Base-by-base conservation (phyloP, 2,888 invertebrate species). In the Epistrophe grossulariae region DNA sequence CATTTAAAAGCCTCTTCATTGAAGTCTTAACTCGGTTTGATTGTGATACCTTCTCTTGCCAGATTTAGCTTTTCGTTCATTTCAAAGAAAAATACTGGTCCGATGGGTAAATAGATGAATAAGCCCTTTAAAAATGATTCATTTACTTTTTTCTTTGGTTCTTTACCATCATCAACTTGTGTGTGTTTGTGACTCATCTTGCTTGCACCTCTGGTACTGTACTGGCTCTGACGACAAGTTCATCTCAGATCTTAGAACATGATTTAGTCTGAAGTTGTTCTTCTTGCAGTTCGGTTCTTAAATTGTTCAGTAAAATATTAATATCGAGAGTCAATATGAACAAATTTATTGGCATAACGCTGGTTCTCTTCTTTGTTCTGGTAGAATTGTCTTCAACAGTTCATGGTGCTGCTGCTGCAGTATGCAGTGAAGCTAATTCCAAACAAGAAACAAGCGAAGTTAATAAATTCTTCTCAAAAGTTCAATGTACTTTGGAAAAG, bases 401-500 rank as follows among this genome's bases (percentile, higher is more conserved):
- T 15, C 28, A 82, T 17, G 79, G 60, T 24, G 82, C 74, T 13
- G 31, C 81, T 7, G 35, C 78, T 1, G 50, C 19, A 4, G 17
- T 45, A 5, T 85, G 85, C n/a, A 70, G 59, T 50, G 76, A 71
- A 10, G 28, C 66, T n/a, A n/a, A n/a, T n/a, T n/a, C 68, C 50
- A 71, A 72, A 72, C 82, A 74, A 40, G 81, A 88, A 40, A 24
- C 72, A 76, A 91, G 89, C 59, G 90, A 91, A 60, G 89, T 92
- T 48, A 91, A 91, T 84, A 89, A 90, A 71, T 90, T 92, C 45
- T 88, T 92, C 13, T 90, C 90, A 52, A 91, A 89, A 28, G 90
- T 92, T 48, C 91, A 92, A 70, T 91, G 91, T 70, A 90, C 91
- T 0, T 74, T 92, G 89, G 92, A 92, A 76, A 91, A 90, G 79